Percentiles rank a stretch among this genome's conserved stretches.
These are phyloP conservation scores for Choloepus hoffmanni DNA, from an alignment of 2,113 vertebrate species.

Conservation along the genomic window DNA sequence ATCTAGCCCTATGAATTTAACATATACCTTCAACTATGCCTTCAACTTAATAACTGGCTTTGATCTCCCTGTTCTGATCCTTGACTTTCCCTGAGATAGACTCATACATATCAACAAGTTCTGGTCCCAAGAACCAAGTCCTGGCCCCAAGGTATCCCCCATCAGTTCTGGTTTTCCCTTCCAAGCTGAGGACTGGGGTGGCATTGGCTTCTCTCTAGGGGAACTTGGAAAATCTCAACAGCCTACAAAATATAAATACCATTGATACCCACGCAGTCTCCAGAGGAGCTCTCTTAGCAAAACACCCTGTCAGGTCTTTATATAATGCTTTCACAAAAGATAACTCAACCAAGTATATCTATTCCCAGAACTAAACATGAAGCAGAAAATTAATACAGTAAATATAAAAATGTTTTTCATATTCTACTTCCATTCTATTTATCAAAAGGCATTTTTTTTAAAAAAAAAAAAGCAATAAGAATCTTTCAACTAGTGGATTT, in stretches of 20 bases:
- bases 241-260: not conserved
- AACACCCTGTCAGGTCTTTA: not conserved
- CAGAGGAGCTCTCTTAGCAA: slow-evolving; percentile 38
- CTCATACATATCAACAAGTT: not conserved
- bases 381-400: slow-evolving; percentile 7
- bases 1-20: not conserved
- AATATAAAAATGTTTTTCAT: not conserved
- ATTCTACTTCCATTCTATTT: slow-evolving; percentile 1
- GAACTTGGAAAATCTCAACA: slow-evolving; percentile 9
- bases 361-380: not conserved
- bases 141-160: not conserved
- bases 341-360: not conserved
- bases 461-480: slow-evolving; percentile 29
- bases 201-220: not conserved
- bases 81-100: slow-evolving; percentile 8
- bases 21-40: not conserved
- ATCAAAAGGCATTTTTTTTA: not conserved
- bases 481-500: not conserved
- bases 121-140: not conserved
- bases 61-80: not conserved
- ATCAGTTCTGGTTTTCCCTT: not conserved
- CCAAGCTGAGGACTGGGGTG: not conserved
- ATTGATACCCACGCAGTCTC: not conserved
- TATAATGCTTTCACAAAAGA: slow-evolving; percentile 22
- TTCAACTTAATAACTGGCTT: not conserved